A percentile compares a stretch with the other conserved stretches of the same genome.
These are phyloP conservation scores for Uria aalge DNA, from an alignment of 2,113 vertebrate genomes.

Conservation along the genomic window DNA sequence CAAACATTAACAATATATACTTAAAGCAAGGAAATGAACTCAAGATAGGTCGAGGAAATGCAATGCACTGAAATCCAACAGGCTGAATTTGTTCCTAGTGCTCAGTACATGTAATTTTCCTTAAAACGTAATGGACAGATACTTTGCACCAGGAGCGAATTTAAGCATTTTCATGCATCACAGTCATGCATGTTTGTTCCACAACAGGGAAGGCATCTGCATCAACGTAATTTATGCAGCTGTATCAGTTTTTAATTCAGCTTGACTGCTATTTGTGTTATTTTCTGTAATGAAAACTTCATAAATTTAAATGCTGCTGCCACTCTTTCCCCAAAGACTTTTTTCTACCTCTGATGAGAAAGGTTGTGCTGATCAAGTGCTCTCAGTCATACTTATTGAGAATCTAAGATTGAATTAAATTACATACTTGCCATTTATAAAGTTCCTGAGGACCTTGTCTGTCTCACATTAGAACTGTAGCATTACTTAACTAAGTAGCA, in stretches of 20 bases:
- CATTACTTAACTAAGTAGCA: not conserved
- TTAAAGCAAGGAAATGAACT: not conserved
- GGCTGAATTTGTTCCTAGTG: not conserved
- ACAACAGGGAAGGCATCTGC: not conserved
- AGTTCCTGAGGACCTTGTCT: not conserved
- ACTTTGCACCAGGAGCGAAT: not conserved
- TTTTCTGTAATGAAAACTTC: not conserved
- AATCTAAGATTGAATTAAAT: not conserved
- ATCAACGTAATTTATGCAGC: not conserved
- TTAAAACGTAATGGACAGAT: not conserved
- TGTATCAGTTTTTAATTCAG: not conserved
- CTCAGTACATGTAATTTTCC: not conserved
- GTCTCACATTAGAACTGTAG: not conserved
- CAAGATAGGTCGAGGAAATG: not conserved
- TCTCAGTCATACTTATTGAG: not conserved
- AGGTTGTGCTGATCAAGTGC: not conserved
- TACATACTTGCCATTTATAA: not conserved
- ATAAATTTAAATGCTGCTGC: not conserved
- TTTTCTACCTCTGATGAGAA: not conserved
- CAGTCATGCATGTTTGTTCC: not conserved
- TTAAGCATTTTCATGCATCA: not conserved
- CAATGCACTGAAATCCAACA: not conserved
- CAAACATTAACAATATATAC: not conserved
- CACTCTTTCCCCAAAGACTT: not conserved
- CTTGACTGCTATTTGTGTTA: not conserved